A percentile compares a stretch with the other conserved stretches of the same genome.
Evolutionary conservation across 2,888 invertebrate genomes (phyloP).

Genomic region (Drosophila seclusa): DNA sequence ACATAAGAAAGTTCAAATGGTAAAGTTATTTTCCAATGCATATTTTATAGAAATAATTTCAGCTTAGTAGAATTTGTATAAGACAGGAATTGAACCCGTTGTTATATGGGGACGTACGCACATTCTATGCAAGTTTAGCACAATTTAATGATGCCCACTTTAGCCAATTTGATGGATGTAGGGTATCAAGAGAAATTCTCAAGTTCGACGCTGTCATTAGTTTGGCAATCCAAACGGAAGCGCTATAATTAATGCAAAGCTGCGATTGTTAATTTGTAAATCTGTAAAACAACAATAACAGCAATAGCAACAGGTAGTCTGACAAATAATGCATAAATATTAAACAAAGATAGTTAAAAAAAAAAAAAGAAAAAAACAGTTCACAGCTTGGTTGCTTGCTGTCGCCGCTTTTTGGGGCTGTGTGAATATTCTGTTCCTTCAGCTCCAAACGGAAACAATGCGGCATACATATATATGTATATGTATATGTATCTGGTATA

Average conservation of each 20-base stretch:
- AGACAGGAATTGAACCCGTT: not conserved
- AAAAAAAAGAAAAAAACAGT: slow-evolving; percentile 34
- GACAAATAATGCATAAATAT: slow-evolving; percentile 74
- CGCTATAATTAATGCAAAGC: slow-evolving; percentile 77
- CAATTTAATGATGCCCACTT: slow-evolving; percentile 5
- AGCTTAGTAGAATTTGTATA: not conserved
- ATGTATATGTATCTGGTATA: slow-evolving; percentile 22
- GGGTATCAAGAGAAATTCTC: slow-evolving; percentile 18
- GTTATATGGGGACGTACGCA: not conserved
- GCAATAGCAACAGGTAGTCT: slow-evolving; percentile 33
- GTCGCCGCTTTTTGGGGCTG: slow-evolving; percentile 71
- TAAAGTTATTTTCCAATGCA: not conserved
- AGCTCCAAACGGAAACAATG: slow-evolving; percentile 69
- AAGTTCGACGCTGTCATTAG: slow-evolving; percentile 53
- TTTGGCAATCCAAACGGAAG: slow-evolving; percentile 67
- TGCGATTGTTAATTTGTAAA: slow-evolving; percentile 76
- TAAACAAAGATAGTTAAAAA: slow-evolving; percentile 55
- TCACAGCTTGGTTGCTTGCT: slow-evolving; percentile 55
- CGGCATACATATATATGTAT: slow-evolving; percentile 50
- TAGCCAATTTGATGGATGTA: not conserved
- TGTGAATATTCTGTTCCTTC: slow-evolving; percentile 76
- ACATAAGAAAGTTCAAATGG: not conserved
- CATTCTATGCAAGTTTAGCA: not conserved
- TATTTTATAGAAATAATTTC: not conserved
- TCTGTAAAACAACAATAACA: slow-evolving; percentile 59